Base-by-base conservation (phyloP, 2,888 invertebrate genomes). In the Trissoscelio sp. region DNA sequence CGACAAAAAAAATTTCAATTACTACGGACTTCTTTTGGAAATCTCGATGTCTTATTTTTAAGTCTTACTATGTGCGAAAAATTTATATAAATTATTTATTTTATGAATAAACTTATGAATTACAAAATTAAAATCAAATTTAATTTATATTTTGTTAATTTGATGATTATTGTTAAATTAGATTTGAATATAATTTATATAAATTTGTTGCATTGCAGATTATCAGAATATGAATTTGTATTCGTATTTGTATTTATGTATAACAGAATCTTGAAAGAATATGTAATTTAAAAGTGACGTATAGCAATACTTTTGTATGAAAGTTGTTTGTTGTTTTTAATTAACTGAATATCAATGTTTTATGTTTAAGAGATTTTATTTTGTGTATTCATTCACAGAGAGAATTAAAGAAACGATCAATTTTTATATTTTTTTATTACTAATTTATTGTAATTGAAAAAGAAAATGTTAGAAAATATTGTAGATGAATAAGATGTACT, bases 31-130 rank as follows among this genome's bases (percentile, higher is more conserved):
- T 12, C 7, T 12, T 57, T 66, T 66, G 74, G 66, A 66, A 74
- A 66, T 74, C 64, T 74, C 39, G 60, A 74, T 74, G 62, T 70
- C n/a, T n/a, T n/a, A n/a, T n/a, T n/a, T n/a, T n/a, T n/a, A n/a
- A n/a, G n/a, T n/a, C n/a, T n/a, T n/a, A n/a, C n/a, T n/a, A n/a
- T n/a, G n/a, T 22, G 22, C 34, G 20, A 37, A 48, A 51, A 58
- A 42, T 58, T 39, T 34, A 64, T 14, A 46, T 62, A 18, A 18
- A 62, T 44, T 62, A n/a, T 46, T 44, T 28, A 31, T 1, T 31
- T 31, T 31, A 7, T 6, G 3, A 31, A 31, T 31, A 7, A 7
- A 31, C 2, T 31, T 31, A 3, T 31, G 9, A 28, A 31, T 31
- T 31, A 3, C 31, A 31, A 31, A 31, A 31, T 31, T 1, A 31